Evolutionary conservation across 1,140 invertebrate genomes (phyloP).

Genomic region (Drosophila pruinosa): DNA sequence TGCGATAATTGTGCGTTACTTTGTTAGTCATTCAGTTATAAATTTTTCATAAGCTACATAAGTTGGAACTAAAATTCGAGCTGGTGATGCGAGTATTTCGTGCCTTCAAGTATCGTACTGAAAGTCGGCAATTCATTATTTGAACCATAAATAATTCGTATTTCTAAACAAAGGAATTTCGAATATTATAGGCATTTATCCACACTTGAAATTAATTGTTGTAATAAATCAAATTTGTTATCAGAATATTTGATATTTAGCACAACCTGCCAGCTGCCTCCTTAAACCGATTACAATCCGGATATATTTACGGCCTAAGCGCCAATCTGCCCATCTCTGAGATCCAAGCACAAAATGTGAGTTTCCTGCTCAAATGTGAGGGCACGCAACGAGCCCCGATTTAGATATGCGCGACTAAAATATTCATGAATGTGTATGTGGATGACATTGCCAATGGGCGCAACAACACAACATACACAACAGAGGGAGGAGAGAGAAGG

Average conservation of each 20-base stretch:
- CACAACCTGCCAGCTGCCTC: background rate
- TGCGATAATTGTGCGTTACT: conserved; percentile 42
- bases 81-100: conserved; percentile 19
- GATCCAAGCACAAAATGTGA: conserved; percentile 1
- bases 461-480: background rate
- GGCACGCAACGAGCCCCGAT: conserved; percentile 5
- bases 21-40: conserved; percentile 41
- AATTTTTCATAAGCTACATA: conserved; percentile 43
- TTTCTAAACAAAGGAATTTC: too few relatives aligned
- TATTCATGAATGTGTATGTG: conserved; percentile 32
- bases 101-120: background rate
- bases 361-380: conserved; percentile 20
- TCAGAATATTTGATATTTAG: background rate
- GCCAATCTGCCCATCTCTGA: conserved; percentile 22
- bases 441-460: conserved; percentile 23
- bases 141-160: too few relatives aligned
- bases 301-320: background rate
- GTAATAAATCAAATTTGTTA: background rate
- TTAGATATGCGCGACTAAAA: conserved; percentile 38
- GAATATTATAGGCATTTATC: too few relatives aligned
- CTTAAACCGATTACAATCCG: conserved; percentile 4
- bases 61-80: conserved; percentile 27
- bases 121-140: background rate
- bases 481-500: background rate
- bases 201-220: background rate